phyloP scores from a whole-genome alignment of 2,888 invertebrate species.

The Gonocerus acuteangulatus region DNA sequence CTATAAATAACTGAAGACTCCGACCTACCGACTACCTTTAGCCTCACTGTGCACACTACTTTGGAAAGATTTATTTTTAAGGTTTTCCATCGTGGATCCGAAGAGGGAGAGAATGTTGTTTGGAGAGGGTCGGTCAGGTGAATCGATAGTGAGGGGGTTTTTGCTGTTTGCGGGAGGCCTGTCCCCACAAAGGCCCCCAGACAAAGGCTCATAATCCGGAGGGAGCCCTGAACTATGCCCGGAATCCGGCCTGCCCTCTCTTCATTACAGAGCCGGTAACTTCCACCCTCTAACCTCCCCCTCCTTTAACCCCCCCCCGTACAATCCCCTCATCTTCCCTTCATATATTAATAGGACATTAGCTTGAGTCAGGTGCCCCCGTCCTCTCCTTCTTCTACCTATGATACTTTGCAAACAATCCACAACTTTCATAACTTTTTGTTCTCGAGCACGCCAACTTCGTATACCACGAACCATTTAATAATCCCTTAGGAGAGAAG shows the following conservation, averaged over 20 bases:
- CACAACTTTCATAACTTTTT: no score
- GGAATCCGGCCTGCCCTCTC: conserved; percentile 20
- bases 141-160: conserved; percentile 22
- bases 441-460: no score
- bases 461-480: no score
- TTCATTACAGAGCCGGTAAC: conserved; percentile 21
- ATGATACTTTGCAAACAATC: no score
- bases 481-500: no score
- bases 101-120: conserved; percentile 15
- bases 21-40: no score
- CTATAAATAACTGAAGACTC: no score
- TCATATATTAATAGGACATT: conserved; percentile 20
- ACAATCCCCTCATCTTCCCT: neutral
- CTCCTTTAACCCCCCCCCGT: neutral
- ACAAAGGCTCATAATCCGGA: conserved; percentile 23
- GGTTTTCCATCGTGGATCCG: no score
- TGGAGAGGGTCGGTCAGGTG: conserved; percentile 18
- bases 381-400: neutral
- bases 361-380: neutral
- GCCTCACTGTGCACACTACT: no score
- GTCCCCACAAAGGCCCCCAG: conserved; percentile 22
- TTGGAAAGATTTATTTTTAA: no score
- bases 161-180: conserved; percentile 20
- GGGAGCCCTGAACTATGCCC: conserved; percentile 15
- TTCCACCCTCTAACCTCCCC: neutral